phyloP scores from a whole-genome alignment of 2,113 vertebrate genomes.

The Neomonachus schauinslandi region DNA sequence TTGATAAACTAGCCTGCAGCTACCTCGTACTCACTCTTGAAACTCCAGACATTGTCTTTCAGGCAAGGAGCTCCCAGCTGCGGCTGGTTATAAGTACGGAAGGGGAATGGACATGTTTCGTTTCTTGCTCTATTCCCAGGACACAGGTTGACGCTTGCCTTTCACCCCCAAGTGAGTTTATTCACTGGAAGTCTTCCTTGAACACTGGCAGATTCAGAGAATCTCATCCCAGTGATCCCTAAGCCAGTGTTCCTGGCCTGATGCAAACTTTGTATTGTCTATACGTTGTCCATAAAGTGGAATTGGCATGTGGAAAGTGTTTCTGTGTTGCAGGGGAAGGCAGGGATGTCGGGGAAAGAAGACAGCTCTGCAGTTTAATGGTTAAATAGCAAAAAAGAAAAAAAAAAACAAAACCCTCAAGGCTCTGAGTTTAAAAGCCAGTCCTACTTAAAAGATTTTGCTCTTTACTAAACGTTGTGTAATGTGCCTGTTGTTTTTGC shows the following conservation, averaged over 20 bases:
- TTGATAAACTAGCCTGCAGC: conserved; percentile 43
- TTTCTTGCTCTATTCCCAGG: neutral
- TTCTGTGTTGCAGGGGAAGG: neutral
- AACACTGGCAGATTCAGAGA: neutral
- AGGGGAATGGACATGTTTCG: neutral
- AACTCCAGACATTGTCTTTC: conserved; percentile 1
- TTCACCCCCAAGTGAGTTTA: neutral
- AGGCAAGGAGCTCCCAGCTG: neutral
- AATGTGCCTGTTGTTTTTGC: neutral
- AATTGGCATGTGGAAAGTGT: neutral
- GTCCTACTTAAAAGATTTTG: neutral
- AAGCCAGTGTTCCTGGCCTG: neutral
- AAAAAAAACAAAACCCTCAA: neutral
- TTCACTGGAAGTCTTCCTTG: neutral
- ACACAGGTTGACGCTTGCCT: conserved; percentile 65
- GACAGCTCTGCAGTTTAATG: neutral
- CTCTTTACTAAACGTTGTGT: neutral
- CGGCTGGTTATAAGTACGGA: neutral
- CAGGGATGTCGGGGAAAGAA: neutral
- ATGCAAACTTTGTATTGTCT: neutral
- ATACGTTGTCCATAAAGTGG: rapidly evolving
- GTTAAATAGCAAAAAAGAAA: neutral
- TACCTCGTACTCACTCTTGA: neutral
- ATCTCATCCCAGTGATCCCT: neutral
- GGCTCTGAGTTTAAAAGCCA: neutral